These are phyloP conservation scores for Orthosia cruda DNA, from an alignment of 2,888 invertebrate species.

Conservation along the genomic window DNA sequence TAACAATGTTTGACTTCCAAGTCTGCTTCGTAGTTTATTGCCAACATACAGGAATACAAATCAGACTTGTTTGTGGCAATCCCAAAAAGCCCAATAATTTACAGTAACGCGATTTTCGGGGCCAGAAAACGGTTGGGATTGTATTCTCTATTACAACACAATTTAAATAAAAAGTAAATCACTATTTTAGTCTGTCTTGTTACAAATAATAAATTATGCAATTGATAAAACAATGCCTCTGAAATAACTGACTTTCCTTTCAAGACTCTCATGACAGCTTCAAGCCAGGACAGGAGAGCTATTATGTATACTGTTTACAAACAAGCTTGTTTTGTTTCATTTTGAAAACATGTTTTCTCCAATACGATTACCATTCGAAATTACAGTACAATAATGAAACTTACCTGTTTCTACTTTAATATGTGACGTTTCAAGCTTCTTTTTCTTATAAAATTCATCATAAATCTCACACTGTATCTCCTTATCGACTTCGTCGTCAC, in stretches of 20 bases:
- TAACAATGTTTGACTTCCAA: no score
- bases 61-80: no score
- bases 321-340: neutral
- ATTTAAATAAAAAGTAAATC: neutral
- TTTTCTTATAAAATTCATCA: constrained; percentile 78
- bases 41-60: no score
- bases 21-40: no score
- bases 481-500: constrained; percentile 56
- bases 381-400: constrained; percentile 1
- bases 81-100: no score
- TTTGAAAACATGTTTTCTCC: neutral
- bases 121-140: no score
- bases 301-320: constrained; percentile 20
- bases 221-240: neutral
- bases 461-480: constrained; percentile 61
- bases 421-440: constrained; percentile 85
- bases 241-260: neutral
- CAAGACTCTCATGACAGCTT: neutral
- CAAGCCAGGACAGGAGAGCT: neutral
- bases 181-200: neutral
- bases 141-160: no score
- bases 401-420: constrained; percentile 85
- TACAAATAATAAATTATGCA: neutral
- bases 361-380: constrained; percentile 19
- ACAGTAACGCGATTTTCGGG: no score